A percentile compares a stretch with the other conserved stretches of the same genome.
Conservation (phyloP, 1,140 invertebrate species). For the Steinernema feltiae region DNA sequence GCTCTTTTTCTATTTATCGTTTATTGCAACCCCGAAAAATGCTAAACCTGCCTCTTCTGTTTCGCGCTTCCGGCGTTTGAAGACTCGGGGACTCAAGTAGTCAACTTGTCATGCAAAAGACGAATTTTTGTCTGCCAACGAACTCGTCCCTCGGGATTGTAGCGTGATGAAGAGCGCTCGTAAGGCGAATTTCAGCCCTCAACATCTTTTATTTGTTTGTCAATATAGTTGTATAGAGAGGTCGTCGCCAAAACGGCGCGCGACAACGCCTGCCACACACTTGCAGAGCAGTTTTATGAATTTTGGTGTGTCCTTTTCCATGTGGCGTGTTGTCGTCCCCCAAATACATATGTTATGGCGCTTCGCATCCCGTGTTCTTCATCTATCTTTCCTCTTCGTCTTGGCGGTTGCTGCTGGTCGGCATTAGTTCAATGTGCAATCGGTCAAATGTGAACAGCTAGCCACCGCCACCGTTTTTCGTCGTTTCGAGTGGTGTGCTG, state of each 20-base stretch:
- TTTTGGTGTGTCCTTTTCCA: background rate
- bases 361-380: background rate
- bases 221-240: constrained; percentile 12
- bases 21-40: background rate
- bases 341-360: background rate
- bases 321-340: background rate
- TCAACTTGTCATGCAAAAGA: constrained; percentile 11
- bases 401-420: no score
- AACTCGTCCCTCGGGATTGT: background rate
- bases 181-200: constrained; percentile 13
- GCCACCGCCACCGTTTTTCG: background rate
- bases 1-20: background rate
- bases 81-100: background rate
- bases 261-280: background rate
- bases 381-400: background rate
- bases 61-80: no score
- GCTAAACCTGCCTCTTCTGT: background rate
- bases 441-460: background rate
- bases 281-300: constrained; percentile 7
- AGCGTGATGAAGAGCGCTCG: constrained; percentile 14
- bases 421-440: background rate
- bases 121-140: background rate
- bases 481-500: background rate
- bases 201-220: constrained; percentile 15
- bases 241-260: background rate